Conservation (phyloP, 2,797 vertebrate species). For the Sarcophilus harrisii region DNA sequence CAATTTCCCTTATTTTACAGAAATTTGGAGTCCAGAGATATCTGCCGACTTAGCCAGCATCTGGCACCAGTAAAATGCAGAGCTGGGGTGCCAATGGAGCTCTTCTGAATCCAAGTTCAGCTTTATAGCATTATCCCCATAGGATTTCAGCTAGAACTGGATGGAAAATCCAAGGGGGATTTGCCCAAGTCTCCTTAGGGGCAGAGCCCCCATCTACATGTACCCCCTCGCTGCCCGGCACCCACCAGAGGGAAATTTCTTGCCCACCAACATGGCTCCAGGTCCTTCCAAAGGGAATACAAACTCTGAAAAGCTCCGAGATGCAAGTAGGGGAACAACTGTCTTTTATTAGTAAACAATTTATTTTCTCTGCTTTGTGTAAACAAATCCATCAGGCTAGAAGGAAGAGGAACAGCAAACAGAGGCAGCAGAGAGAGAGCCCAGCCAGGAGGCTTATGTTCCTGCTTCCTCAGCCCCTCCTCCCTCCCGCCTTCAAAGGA, state of each 20-base stretch:
- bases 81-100: not conserved
- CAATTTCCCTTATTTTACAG: too few relatives aligned
- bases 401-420: not conserved
- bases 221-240: not conserved
- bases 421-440: not conserved
- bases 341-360: constrained; percentile 3
- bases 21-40: not conserved
- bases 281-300: not conserved
- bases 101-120: not conserved
- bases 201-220: too few relatives aligned
- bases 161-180: not conserved
- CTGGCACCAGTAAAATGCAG: not conserved
- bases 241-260: not conserved
- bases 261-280: not conserved
- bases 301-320: constrained; percentile 5
- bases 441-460: not conserved
- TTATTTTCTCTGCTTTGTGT: constrained; percentile 25
- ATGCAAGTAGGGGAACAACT: not conserved
- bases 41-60: not conserved
- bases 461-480: not conserved
- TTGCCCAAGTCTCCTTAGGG: not conserved
- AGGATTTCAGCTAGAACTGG: not conserved
- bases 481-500: not conserved
- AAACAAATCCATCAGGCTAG: constrained; percentile 24
- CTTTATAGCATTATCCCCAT: not conserved